These are phyloP conservation scores for Chymomyza amoena DNA, from an alignment of 2,888 invertebrate genomes.

Conservation along the genomic window DNA sequence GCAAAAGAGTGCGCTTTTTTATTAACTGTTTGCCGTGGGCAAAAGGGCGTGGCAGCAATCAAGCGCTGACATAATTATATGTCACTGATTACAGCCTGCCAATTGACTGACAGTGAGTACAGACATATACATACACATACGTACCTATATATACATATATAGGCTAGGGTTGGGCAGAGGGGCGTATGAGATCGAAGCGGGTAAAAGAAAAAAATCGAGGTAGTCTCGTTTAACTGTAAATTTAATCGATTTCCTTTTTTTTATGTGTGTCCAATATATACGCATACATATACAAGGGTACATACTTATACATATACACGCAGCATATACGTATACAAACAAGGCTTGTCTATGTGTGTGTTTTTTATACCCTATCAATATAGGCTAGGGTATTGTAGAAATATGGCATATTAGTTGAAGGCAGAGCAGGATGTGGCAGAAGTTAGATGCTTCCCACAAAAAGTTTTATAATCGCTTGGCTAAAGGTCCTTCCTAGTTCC, in stretches of 20 bases:
- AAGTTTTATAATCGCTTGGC: too few species aligned
- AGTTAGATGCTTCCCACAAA: too few species aligned
- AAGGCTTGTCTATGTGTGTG: not conserved
- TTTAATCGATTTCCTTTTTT: constrained; percentile 24
- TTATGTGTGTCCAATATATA: not conserved
- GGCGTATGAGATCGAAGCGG: not conserved
- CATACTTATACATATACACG: not conserved
- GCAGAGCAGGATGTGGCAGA: too few species aligned
- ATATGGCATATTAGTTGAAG: too few species aligned
- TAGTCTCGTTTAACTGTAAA: constrained; percentile 28
- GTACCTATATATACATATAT: not conserved
- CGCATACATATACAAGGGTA: not conserved
- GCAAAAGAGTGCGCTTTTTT: constrained; percentile 45
- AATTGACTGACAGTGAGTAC: constrained; percentile 7
- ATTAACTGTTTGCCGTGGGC: not conserved
- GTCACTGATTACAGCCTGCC: constrained; percentile 56
- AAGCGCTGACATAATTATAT: constrained; percentile 63
- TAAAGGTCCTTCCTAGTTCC: too few species aligned
- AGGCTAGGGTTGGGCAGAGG: not conserved
- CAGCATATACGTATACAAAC: not conserved
- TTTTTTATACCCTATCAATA: too few species aligned
- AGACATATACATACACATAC: too few species aligned
- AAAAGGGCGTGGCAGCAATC: constrained; percentile 49
- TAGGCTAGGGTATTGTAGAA: too few species aligned
- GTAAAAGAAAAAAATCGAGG: not conserved